Evolutionary conservation across 2,888 invertebrate species (phyloP), one percentile per base, ranked within the genome.

Genomic region (Pyrrhosoma nymphula): DNA sequence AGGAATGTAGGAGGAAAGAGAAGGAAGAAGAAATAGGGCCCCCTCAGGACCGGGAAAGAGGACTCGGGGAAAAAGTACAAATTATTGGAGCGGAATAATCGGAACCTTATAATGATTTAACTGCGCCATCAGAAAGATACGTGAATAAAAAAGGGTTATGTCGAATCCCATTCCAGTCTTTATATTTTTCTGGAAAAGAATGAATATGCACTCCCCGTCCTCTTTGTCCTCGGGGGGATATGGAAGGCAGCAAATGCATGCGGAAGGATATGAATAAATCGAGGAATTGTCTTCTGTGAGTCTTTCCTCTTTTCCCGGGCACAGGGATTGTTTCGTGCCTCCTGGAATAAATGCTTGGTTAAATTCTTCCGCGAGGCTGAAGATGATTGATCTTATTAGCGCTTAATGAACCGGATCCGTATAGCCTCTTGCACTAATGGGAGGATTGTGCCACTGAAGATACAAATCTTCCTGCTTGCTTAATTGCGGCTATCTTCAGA

Each of bases 11-110:
- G 60, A 47, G 69, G 55, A 69, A 47, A 35, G 30, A 18, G 16
- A 16, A 82, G 35, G 75, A 93, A 55, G 69, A 47, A 47, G 55
- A 26, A 26, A 26, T 55, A 6, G 26, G 35, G 26, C 4, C 60
- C 26, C 39, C 39, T 47, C 16, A 35, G 12, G 39, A n/a, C 26
- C 47, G n/a, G 47, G 47, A 47, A 47, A 69, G 18, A 39, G 56
- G 39, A 39, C 26, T 12, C 35, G 39, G 10, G 10, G 63, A 26
- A 63, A 63, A 63, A 63, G 47, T 47, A 35, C 69, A 47, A 75
- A 93, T 93, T 93, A 93, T 93, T 93, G 93, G 93, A 55, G 93
- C 93, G n/a, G 93, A 93, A 93, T 93, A 93, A 93, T 93, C 93
- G 56, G 93, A n/a, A 69, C 47, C 93, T 93, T 35, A 69, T 69